Evolutionary conservation across 2,797 vertebrate species (phyloP).

Genomic region (Hyperoplus immaculatus): DNA sequence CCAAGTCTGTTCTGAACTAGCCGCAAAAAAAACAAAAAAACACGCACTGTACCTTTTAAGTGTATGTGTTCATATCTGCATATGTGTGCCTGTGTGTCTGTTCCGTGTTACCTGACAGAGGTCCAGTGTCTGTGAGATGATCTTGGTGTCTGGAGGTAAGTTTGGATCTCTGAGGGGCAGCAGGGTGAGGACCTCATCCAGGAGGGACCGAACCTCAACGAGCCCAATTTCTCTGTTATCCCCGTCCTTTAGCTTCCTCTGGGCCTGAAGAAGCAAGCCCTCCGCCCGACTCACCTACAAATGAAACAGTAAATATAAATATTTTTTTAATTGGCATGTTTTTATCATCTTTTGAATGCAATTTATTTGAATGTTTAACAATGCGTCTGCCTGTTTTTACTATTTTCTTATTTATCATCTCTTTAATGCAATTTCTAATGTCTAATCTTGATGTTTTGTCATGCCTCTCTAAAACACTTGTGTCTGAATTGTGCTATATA

Average conservation of each 20-base stretch:
- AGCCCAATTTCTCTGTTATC: background rate
- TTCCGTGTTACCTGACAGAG: slow-evolving; percentile 83
- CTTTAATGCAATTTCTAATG: too few species aligned
- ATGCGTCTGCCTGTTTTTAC: too few species aligned
- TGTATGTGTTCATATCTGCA: background rate
- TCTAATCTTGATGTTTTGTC: too few species aligned
- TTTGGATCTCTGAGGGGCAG: slow-evolving; percentile 72
- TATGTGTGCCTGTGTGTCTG: background rate
- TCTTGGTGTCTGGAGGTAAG: slow-evolving; percentile 41
- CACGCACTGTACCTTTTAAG: too few species aligned
- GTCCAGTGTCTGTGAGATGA: slow-evolving; percentile 86
- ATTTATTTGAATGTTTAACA: too few species aligned
- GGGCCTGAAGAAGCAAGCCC: slow-evolving; percentile 85
- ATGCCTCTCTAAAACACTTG: too few species aligned
- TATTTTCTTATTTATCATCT: too few species aligned
- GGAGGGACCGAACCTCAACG: slow-evolving; percentile 6
- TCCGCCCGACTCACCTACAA: slow-evolving; percentile 89
- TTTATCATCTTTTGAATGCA: too few species aligned
- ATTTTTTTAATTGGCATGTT: too few species aligned
- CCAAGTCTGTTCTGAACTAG: too few species aligned
- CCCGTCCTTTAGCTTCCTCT: slow-evolving; percentile 73
- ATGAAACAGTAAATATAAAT: slow-evolving; percentile 1
- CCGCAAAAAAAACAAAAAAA: too few species aligned
- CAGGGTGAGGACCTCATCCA: slow-evolving; percentile 80
- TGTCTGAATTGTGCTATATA: too few species aligned